Percentiles rank a stretch among this genome's conserved stretches.
These are phyloP conservation scores for Poeciliopsis paucimaculata DNA, from an alignment of 2,797 vertebrate species.

Conservation along the genomic window DNA sequence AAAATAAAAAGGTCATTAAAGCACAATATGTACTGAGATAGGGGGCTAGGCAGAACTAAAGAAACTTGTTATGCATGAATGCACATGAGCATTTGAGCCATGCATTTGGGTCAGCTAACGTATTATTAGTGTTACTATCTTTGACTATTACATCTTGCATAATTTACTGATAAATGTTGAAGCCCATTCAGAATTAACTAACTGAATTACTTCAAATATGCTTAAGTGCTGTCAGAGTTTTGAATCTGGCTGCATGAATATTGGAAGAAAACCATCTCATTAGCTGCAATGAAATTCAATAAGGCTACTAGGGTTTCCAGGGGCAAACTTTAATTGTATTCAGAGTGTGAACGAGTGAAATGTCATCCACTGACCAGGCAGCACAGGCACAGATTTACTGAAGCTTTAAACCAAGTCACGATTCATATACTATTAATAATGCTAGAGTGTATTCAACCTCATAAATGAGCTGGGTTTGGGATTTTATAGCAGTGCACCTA, in stretches of 20 bases:
- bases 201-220: conserved; percentile 12
- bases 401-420: conserved; percentile 3
- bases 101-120: conserved; percentile 8
- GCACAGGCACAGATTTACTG: conserved; percentile 3
- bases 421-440: conserved; percentile 14
- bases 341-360: conserved; percentile 14
- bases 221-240: conserved; percentile 2
- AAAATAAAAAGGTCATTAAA: conserved; percentile 5
- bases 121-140: conserved; percentile 4
- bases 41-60: background rate
- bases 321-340: conserved; percentile 12
- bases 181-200: conserved; percentile 5
- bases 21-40: background rate
- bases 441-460: conserved; percentile 1
- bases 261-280: conserved; percentile 10
- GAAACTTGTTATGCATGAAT: conserved; percentile 8
- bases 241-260: background rate
- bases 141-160: conserved; percentile 3
- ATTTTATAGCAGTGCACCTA: background rate
- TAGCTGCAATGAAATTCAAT: conserved; percentile 6
- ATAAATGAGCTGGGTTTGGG: background rate
- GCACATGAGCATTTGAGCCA: conserved; percentile 8
- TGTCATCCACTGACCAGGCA: conserved; percentile 2
- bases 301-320: conserved; percentile 1
- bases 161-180: conserved; percentile 12